Evolutionary conservation across 1,140 invertebrate species (phyloP).

Genomic region (Drosophila busckii): DNA sequence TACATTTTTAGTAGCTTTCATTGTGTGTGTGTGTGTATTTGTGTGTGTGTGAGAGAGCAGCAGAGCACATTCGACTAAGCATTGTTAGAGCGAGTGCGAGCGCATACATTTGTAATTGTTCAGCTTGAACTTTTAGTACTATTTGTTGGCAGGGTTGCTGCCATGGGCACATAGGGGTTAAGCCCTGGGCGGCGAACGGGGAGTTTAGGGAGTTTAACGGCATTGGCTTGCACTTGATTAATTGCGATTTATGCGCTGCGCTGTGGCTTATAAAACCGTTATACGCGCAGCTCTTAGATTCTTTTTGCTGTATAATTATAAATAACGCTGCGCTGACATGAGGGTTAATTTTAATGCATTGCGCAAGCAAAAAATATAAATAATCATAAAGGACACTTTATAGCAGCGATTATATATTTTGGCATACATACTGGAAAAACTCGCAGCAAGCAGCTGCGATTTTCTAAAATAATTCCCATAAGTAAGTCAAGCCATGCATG

Average conservation of each 20-base stretch:
- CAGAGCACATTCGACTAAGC: neutral
- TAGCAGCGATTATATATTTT: slow-evolving; percentile 19
- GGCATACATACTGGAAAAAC: slow-evolving; percentile 21
- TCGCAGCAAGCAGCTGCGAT: slow-evolving; percentile 28
- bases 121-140: slow-evolving; percentile 62
- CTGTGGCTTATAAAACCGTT: slow-evolving; percentile 56
- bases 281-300: slow-evolving; percentile 48
- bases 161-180: neutral
- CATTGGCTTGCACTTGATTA: slow-evolving; percentile 75
- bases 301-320: slow-evolving; percentile 64
- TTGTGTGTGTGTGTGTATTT: slow-evolving; percentile 14
- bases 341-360: slow-evolving; percentile 37
- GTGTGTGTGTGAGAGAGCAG: slow-evolving; percentile 14
- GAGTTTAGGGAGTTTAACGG: slow-evolving; percentile 44
- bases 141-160: slow-evolving; percentile 38
- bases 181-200: slow-evolving; percentile 1
- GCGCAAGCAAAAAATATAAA: slow-evolving; percentile 25
- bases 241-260: slow-evolving; percentile 70
- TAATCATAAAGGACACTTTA: slow-evolving; percentile 36
- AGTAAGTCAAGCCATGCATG: slow-evolving; percentile 23
- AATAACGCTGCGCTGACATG: slow-evolving; percentile 41
- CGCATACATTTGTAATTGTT: slow-evolving; percentile 47
- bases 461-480: slow-evolving; percentile 23
- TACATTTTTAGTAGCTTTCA: slow-evolving; percentile 70
- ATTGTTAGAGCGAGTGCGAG: slow-evolving; percentile 30